These are phyloP conservation scores for Chrysolina haemoptera DNA, from an alignment of 2,888 invertebrate genomes.

Conservation along the genomic window DNA sequence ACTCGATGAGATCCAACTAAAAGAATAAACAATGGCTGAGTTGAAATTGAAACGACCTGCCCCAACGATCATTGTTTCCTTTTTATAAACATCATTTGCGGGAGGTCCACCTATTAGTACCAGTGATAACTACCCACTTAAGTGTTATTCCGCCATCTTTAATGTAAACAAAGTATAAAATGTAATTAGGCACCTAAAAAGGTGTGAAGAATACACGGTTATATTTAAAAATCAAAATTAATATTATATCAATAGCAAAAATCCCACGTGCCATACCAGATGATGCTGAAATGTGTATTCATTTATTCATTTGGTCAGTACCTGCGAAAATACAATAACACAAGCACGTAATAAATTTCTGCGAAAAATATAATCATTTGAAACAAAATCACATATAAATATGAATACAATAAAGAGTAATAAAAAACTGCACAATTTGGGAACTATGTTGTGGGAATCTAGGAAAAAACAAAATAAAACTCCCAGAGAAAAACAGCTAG, in stretches of 20 bases:
- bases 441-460: no score
- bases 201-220: background rate
- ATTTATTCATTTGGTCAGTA: slow-evolving; percentile 31
- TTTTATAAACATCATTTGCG: slow-evolving; percentile 3
- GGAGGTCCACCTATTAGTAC: slow-evolving; percentile 8
- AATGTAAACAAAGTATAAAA: background rate
- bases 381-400: no score
- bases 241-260: slow-evolving; percentile 11
- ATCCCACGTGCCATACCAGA: background rate
- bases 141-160: slow-evolving; percentile 4
- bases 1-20: slow-evolving; percentile 11
- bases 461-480: no score
- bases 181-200: background rate
- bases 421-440: no score
- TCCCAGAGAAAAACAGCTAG: no score
- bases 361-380: no score
- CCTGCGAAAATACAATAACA: background rate
- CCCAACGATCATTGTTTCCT: slow-evolving; percentile 12
- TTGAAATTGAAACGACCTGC: slow-evolving; percentile 18
- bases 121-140: background rate
- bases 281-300: slow-evolving; percentile 19
- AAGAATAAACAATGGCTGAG: slow-evolving; percentile 23
- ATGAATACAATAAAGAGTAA: no score
- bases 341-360: no score
- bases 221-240: background rate